Evolutionary conservation across 2,113 vertebrate genomes (phyloP).

Genomic region (Semicossyphus pulcher): DNA sequence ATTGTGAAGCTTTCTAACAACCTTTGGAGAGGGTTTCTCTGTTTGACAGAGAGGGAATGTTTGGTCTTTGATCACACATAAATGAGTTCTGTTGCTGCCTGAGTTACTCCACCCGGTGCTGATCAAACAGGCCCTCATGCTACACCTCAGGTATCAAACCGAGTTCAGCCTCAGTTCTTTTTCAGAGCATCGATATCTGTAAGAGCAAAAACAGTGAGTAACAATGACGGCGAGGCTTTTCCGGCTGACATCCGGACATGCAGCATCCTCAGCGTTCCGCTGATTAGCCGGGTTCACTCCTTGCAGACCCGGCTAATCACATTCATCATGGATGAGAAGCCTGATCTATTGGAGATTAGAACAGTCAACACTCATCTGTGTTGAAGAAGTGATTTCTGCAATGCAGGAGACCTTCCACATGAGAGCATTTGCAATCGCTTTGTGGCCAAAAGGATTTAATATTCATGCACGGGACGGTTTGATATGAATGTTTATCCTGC

Average conservation of each 20-base stretch:
- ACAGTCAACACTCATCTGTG: conserved; percentile 71
- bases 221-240: conserved; percentile 26
- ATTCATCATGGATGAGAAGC: conserved; percentile 71
- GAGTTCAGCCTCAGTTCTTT: conserved; percentile 10
- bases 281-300: conserved; percentile 67
- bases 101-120: neutral
- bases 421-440: conserved; percentile 60
- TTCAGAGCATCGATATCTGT: conserved; percentile 13
- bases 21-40: too few relatives aligned
- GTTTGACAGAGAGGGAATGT: neutral
- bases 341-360: conserved; percentile 76
- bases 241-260: conserved; percentile 36
- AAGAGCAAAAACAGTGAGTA: too few relatives aligned
- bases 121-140: neutral
- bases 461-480: conserved; percentile 62
- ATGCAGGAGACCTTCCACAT: conserved; percentile 55
- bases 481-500: conserved; percentile 60
- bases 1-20: too few relatives aligned
- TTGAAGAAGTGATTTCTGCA: conserved; percentile 65
- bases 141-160: neutral
- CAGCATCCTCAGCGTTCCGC: conserved; percentile 51
- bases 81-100: neutral
- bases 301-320: conserved; percentile 67
- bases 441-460: conserved; percentile 63
- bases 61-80: neutral